Evolutionary conservation across 2,113 vertebrate species (phyloP).

Genomic region (Rafetus swinhoei): DNA sequence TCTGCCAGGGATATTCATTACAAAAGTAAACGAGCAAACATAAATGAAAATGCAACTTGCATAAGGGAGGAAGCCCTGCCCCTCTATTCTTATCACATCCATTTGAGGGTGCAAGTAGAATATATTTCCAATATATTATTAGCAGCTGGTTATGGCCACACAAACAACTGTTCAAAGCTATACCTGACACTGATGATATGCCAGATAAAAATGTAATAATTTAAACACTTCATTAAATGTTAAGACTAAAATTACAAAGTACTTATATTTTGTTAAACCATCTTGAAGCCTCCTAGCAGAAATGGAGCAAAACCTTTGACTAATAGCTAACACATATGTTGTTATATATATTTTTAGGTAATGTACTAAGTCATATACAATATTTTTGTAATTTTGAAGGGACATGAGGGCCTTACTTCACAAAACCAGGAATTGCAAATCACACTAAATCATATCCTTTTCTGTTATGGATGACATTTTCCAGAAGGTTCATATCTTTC

Average conservation of each 20-base stretch:
- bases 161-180: constrained; percentile 19
- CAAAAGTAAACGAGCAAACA: constrained; percentile 52
- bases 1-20: constrained; percentile 52
- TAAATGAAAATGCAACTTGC: background rate
- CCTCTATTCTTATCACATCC: background rate
- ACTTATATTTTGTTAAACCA: constrained; percentile 21
- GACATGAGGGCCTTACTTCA: background rate
- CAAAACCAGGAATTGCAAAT: background rate
- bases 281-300: constrained; percentile 37
- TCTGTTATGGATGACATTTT: background rate
- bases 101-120: background rate
- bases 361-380: background rate
- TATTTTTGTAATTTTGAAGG: background rate
- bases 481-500: background rate
- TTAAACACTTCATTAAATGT: constrained; percentile 30
- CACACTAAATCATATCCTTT: background rate
- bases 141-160: background rate
- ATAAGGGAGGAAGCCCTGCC: background rate
- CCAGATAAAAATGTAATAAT: constrained; percentile 14
- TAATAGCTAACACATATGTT: constrained; percentile 24
- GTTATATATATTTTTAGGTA: constrained; percentile 26
- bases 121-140: constrained; percentile 27
- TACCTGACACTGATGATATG: background rate
- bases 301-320: constrained; percentile 49
- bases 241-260: constrained; percentile 10